These are phyloP conservation scores for Bradypodion pumilum DNA, from an alignment of 2,797 vertebrate genomes.

Conservation along the genomic window DNA sequence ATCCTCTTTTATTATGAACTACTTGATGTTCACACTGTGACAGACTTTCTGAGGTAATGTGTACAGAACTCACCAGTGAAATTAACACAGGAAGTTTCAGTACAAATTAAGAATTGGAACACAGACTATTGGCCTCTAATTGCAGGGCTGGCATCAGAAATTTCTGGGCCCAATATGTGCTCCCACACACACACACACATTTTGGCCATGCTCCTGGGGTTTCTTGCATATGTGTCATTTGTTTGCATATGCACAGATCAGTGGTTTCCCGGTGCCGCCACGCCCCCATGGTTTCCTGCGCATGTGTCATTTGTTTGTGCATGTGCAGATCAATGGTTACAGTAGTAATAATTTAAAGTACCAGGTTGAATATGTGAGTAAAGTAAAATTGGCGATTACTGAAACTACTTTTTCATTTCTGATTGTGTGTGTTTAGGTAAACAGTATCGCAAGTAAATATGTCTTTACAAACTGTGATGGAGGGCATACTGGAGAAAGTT, in stretches of 20 bases:
- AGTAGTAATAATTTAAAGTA: background rate
- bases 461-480: background rate
- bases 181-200: no score
- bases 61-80: background rate
- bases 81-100: background rate
- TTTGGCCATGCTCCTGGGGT: no score
- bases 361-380: background rate
- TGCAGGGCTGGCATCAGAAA: no score
- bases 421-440: background rate
- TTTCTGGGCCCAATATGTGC: no score
- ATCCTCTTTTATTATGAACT: background rate
- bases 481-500: slow-evolving; percentile 40
- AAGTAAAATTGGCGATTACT: background rate
- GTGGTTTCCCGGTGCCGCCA: no score
- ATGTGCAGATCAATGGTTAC: no score
- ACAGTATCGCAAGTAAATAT: background rate
- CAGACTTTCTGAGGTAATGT: background rate
- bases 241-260: no score
- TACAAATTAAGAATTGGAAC: background rate
- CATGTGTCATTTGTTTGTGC: no score
- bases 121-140: background rate
- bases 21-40: background rate
- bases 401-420: background rate
- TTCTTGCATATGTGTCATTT: no score
- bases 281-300: no score